Evolutionary conservation across 2,888 invertebrate species (phyloP).

Genomic region (Ophion costatus): DNA sequence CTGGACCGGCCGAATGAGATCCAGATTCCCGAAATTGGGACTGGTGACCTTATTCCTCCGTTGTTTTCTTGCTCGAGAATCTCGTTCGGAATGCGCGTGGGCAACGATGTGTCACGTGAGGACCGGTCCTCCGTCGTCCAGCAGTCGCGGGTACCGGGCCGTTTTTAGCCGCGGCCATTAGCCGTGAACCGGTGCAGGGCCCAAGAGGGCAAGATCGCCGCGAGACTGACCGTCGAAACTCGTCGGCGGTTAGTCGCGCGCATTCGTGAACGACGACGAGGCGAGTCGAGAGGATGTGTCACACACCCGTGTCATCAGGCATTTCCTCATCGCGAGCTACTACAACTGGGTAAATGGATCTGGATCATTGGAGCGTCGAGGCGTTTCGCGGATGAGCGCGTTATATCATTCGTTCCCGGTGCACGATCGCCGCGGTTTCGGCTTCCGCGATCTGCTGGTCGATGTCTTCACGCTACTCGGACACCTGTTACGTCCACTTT

Average conservation of each 20-base stretch:
- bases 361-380: slow-evolving; percentile 70
- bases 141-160: slow-evolving; percentile 4
- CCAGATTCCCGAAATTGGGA: slow-evolving; percentile 18
- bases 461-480: slow-evolving; percentile 28
- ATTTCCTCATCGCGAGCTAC: slow-evolving; percentile 56
- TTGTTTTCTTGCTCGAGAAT: slow-evolving; percentile 18
- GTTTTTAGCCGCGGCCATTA: slow-evolving; percentile 41
- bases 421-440: slow-evolving; percentile 1
- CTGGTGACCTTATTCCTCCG: neutral
- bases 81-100: slow-evolving; percentile 28
- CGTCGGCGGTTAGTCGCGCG: neutral
- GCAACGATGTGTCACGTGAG: slow-evolving; percentile 4
- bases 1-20: neutral
- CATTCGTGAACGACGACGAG: neutral
- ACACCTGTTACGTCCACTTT: slow-evolving; percentile 39
- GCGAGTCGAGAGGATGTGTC: slow-evolving; percentile 5
- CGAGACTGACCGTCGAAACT: slow-evolving; percentile 12
- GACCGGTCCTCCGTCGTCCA: neutral
- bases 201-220: neutral
- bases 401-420: slow-evolving; percentile 6
- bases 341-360: slow-evolving; percentile 72
- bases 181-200: slow-evolving; percentile 1
- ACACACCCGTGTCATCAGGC: slow-evolving; percentile 1
- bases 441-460: neutral
- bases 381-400: neutral